A percentile compares a stretch with the other conserved stretches of the same genome.
Evolutionary conservation across 2,797 vertebrate species (phyloP).

Genomic region (Channallabes apus): DNA sequence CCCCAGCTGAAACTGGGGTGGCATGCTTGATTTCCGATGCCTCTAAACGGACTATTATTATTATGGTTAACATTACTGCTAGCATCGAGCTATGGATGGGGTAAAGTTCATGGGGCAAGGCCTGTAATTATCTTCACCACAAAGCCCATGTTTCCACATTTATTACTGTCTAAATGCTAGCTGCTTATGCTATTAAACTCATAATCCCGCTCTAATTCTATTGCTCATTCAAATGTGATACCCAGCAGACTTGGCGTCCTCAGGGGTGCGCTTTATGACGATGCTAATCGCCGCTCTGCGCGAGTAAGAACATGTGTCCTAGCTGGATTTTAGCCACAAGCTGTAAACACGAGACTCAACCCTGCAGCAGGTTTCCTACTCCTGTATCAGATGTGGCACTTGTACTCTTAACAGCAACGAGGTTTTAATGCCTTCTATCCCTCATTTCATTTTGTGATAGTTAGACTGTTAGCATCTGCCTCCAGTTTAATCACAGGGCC

Average conservation of each 20-base stretch:
- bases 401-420: constrained; percentile 33
- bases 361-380: constrained; percentile 12
- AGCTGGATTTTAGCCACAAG: constrained; percentile 30
- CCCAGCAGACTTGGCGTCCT: constrained; percentile 38
- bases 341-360: constrained; percentile 26
- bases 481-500: constrained; percentile 6
- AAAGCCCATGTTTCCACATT: constrained; percentile 70
- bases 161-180: constrained; percentile 65
- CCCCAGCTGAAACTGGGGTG: constrained; percentile 49
- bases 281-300: constrained; percentile 57
- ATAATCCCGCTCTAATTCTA: constrained; percentile 75
- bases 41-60: constrained; percentile 63
- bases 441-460: constrained; percentile 13
- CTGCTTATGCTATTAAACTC: constrained; percentile 71
- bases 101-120: constrained; percentile 70
- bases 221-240: constrained; percentile 62
- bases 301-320: constrained; percentile 34
- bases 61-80: constrained; percentile 71
- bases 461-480: constrained; percentile 24
- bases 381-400: constrained; percentile 49
- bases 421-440: constrained; percentile 24
- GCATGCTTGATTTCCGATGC: constrained; percentile 53
- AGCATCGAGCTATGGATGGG: constrained; percentile 66
- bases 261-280: constrained; percentile 62
- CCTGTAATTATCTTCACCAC: constrained; percentile 73